Evolutionary conservation across 2,888 invertebrate genomes (phyloP).

Genomic region (Calephelis perditalis): DNA sequence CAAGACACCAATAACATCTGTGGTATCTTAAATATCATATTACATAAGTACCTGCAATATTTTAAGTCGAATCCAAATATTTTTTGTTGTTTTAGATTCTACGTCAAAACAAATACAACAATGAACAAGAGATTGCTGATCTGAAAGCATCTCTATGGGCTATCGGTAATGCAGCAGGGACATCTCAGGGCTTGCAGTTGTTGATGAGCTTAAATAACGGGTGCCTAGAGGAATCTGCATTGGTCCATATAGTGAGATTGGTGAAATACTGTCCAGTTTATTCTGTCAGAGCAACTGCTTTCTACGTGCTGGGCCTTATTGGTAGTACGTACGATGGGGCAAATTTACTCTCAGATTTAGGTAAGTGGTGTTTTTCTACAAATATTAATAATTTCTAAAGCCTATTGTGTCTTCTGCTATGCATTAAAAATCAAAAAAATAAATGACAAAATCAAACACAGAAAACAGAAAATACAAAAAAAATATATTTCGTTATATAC

Average conservation of each 20-base stretch:
- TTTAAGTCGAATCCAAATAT: neutral
- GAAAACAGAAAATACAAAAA: no score
- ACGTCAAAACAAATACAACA: conserved; percentile 76
- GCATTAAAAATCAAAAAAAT: no score
- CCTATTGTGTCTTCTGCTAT: no score
- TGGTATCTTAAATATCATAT: no score
- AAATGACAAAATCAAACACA: no score
- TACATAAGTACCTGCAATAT: no score
- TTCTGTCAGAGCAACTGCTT: conserved; percentile 92
- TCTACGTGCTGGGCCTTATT: conserved; percentile 91
- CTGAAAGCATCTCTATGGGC: conserved; percentile 95
- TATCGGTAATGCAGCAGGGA: conserved; percentile 88
- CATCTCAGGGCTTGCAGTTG: conserved; percentile 85
- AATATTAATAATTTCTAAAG: neutral
- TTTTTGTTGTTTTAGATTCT: conserved; percentile 41
- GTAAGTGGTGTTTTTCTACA: conserved; percentile 42
- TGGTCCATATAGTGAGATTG: conserved; percentile 77
- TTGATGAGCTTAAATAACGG: conserved; percentile 76
- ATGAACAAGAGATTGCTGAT: conserved; percentile 84
- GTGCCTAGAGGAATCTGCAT: conserved; percentile 56
- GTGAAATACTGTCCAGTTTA: conserved; percentile 91
- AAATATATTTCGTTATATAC: no score
- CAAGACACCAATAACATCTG: no score
- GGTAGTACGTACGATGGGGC: conserved; percentile 91
- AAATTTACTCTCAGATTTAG: conserved; percentile 84